phyloP scores from a whole-genome alignment of 2,797 vertebrate genomes.

The Staurois parvus region DNA sequence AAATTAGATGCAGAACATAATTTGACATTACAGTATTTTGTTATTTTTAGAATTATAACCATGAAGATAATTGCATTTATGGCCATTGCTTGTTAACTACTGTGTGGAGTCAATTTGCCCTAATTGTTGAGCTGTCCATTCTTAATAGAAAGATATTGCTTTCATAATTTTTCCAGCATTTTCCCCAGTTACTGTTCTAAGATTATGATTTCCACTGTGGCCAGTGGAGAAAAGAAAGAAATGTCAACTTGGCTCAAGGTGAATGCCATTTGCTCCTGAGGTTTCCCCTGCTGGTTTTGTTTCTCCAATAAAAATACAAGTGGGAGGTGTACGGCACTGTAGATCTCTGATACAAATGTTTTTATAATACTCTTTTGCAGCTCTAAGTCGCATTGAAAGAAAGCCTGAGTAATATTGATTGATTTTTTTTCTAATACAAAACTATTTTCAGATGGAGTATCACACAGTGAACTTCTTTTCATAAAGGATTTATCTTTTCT shows the following conservation, averaged over 20 bases:
- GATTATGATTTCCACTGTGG: conserved; percentile 48
- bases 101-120: conserved; percentile 18
- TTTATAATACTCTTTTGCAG: conserved; percentile 47
- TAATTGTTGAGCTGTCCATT: conserved; percentile 9
- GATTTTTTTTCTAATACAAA: conserved; percentile 56
- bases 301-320: conserved; percentile 57
- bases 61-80: conserved; percentile 28
- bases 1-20: conserved; percentile 7
- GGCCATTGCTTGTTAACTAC: conserved; percentile 39
- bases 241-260: conserved; percentile 55
- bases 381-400: conserved; percentile 44
- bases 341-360: conserved; percentile 53
- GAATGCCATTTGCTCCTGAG: conserved; percentile 44
- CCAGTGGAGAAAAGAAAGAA: conserved; percentile 33
- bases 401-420: conserved; percentile 57
- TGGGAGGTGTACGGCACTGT: conserved; percentile 33
- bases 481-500: conserved; percentile 47
- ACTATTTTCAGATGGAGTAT: conserved; percentile 51
- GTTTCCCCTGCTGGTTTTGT: conserved; percentile 49
- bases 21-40: conserved; percentile 9
- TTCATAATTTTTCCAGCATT: conserved; percentile 17
- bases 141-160: conserved; percentile 13
- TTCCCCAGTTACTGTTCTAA: conserved; percentile 7
- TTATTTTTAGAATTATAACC: conserved; percentile 33
- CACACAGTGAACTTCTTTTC: conserved; percentile 47